Evolutionary conservation across 2,797 vertebrate genomes (phyloP).

Genomic region (Calcarius lapponicus): DNA sequence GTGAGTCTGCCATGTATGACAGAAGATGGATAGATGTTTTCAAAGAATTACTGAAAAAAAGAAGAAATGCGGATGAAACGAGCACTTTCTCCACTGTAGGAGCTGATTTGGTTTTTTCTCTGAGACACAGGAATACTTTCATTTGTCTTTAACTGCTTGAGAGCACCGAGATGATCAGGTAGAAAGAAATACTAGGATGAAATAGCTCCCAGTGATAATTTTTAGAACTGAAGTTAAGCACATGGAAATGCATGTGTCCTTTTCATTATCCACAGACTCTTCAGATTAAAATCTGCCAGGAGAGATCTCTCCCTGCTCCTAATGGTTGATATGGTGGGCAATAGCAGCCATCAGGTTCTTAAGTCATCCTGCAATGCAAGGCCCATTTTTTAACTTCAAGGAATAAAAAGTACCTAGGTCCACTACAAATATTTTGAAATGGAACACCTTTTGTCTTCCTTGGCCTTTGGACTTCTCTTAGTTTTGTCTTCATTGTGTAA

Average conservation of each 20-base stretch:
- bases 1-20: not conserved
- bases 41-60: not conserved
- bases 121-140: not conserved
- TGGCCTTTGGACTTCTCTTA: not conserved
- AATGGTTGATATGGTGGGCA: accelerated
- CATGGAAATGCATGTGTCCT: not conserved
- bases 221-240: not conserved
- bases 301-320: not conserved
- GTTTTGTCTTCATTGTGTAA: not conserved
- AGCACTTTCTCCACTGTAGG: not conserved
- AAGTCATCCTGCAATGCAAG: not conserved
- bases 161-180: not conserved
- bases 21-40: not conserved
- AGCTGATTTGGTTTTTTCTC: not conserved
- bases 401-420: not conserved
- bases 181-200: not conserved
- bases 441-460: not conserved
- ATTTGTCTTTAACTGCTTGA: not conserved
- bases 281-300: not conserved
- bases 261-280: not conserved
- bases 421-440: not conserved
- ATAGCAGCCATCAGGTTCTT: not conserved
- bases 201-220: not conserved
- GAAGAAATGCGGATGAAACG: not conserved
- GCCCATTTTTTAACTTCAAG: not conserved